Evolutionary conservation across 2,113 vertebrate species (phyloP).

Genomic region (Dendrocopos noguchii): DNA sequence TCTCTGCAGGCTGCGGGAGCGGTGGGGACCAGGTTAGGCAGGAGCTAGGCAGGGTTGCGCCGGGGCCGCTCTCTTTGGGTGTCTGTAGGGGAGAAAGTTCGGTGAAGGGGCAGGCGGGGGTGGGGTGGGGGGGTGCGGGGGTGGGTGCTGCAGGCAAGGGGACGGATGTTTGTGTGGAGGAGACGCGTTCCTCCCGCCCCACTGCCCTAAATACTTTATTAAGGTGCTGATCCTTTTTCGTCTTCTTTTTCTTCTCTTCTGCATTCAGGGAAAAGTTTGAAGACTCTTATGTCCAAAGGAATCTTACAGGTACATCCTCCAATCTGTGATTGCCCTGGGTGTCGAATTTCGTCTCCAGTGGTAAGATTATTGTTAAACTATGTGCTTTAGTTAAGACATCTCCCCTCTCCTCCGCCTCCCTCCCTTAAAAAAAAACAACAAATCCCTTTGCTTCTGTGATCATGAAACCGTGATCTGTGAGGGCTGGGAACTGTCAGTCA

Average conservation of each 20-base stretch:
- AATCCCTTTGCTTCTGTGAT: not conserved
- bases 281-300: constrained; percentile 99
- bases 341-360: constrained; percentile 99
- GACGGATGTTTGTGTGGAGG: not conserved
- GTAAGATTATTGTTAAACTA: constrained; percentile 84
- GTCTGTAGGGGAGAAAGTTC: not conserved
- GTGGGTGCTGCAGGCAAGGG: not conserved
- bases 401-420: constrained; percentile 26
- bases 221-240: constrained; percentile 1
- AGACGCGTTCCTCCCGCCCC: not conserved
- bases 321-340: constrained; percentile 99
- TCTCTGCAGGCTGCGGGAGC: not conserved
- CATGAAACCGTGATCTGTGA: not conserved
- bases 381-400: constrained; percentile 66
- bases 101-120: not conserved
- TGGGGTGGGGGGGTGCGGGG: not conserved
- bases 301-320: constrained; percentile 99
- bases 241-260: not conserved
- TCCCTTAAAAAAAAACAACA: not conserved
- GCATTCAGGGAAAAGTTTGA: constrained; percentile 95
- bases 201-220: not conserved
- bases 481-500: not conserved
- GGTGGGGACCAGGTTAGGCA: not conserved
- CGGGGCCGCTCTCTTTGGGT: not conserved
- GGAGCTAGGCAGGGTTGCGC: not conserved